Conservation (phyloP, 2,888 invertebrate species). For the Philereme transversata region DNA sequence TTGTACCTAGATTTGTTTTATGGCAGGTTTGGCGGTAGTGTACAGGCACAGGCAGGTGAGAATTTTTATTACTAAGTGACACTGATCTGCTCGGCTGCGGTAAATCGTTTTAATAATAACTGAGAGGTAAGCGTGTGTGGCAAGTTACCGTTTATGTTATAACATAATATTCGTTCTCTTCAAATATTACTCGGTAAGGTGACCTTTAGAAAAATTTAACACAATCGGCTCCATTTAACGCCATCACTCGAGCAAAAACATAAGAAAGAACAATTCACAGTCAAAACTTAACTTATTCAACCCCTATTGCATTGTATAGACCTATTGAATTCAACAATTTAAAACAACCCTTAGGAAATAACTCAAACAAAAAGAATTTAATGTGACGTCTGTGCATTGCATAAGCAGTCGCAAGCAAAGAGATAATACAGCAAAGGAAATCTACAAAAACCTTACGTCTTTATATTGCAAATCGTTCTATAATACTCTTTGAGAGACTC, state of each 20-base stretch:
- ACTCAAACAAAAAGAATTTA: constrained; percentile 5
- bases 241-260: no score
- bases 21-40: constrained; percentile 4
- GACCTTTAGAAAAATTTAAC: no score
- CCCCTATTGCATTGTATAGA: no score
- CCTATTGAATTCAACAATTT: no score
- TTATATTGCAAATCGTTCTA: constrained; percentile 36
- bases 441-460: constrained; percentile 8
- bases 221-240: no score
- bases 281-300: no score
- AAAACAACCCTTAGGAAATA: not conserved
- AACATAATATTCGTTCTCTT: no score
- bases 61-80: constrained; percentile 26
- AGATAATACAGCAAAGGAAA: not conserved
- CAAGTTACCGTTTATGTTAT: no score
- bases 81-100: constrained; percentile 13
- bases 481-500: constrained; percentile 52
- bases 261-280: no score
- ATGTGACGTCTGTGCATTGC: constrained; percentile 3
- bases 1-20: constrained; percentile 16
- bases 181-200: no score
- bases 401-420: constrained; percentile 1
- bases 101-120: constrained; percentile 5
- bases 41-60: constrained; percentile 8
- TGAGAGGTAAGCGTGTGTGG: not conserved